These are phyloP conservation scores for Drosophila paucipuncta DNA, from an alignment of 2,888 invertebrate genomes.

Conservation along the genomic window DNA sequence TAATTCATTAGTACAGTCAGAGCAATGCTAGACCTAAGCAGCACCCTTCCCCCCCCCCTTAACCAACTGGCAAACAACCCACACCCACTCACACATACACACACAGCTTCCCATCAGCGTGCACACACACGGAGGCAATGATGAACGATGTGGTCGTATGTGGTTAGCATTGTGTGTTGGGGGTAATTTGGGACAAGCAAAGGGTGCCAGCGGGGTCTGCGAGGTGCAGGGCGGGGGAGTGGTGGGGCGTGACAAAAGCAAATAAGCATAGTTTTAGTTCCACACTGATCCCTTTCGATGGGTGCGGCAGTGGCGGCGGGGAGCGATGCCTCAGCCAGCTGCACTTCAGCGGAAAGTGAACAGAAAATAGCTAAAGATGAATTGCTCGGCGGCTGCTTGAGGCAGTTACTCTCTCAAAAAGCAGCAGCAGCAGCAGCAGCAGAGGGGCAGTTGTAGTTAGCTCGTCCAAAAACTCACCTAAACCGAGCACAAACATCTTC, in stretches of 20 bases:
- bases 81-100: background rate
- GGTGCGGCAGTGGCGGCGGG: background rate
- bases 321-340: conserved; percentile 18
- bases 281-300: conserved; percentile 51
- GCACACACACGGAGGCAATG: conserved; percentile 64
- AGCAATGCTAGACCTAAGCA: conserved; percentile 57
- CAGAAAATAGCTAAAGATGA: conserved; percentile 60
- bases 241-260: conserved; percentile 61
- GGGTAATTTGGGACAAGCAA: conserved; percentile 48
- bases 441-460: too few species aligned
- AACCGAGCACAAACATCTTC: conserved; percentile 36
- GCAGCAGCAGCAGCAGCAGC: background rate
- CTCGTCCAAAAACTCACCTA: background rate
- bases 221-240: background rate
- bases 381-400: conserved; percentile 57
- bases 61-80: background rate
- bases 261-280: conserved; percentile 71
- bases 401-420: conserved; percentile 17
- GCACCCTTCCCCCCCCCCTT: conserved; percentile 14
- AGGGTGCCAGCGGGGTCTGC: conserved; percentile 31
- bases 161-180: conserved; percentile 68
- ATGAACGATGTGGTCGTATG: conserved; percentile 83
- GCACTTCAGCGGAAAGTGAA: conserved; percentile 32
- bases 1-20: conserved; percentile 84
- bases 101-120: background rate